A percentile compares a stretch with the other conserved stretches of the same genome.
phyloP scores from a whole-genome alignment of 1,140 invertebrate genomes.

The Drosophila baimaii region DNA sequence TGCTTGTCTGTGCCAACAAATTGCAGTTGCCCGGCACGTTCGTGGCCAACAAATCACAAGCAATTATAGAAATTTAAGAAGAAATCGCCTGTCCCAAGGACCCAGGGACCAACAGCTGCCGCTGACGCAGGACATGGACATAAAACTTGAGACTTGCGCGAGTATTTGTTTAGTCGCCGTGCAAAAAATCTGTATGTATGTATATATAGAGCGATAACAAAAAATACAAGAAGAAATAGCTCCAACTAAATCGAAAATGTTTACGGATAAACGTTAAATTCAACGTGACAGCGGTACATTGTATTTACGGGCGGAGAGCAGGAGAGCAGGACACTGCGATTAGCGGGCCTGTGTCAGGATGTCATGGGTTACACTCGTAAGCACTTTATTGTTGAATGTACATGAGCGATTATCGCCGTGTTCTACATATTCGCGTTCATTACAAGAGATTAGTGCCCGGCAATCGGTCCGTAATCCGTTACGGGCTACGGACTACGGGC shows the following conservation, averaged over 20 bases:
- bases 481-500: conserved; percentile 7
- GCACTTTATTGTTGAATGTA: conserved; percentile 73
- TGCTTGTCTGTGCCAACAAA: conserved; percentile 58
- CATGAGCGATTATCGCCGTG: conserved; percentile 79
- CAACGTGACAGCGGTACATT: conserved; percentile 64
- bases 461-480: conserved; percentile 77
- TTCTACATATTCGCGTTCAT: conserved; percentile 80
- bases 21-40: conserved; percentile 79
- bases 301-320: conserved; percentile 23
- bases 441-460: conserved; percentile 77
- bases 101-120: conserved; percentile 61
- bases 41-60: conserved; percentile 81
- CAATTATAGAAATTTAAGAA: conserved; percentile 83
- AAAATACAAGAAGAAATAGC: not conserved
- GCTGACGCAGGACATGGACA: conserved; percentile 75
- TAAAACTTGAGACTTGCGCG: conserved; percentile 44
- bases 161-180: conserved; percentile 48
- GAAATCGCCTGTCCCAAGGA: conserved; percentile 61
- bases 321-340: conserved; percentile 32
- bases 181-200: not conserved
- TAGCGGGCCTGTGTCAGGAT: conserved; percentile 35
- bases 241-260: conserved; percentile 73
- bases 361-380: conserved; percentile 57
- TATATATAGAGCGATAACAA: not conserved
- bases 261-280: conserved; percentile 78